Percentiles rank a stretch among this genome's conserved stretches.
Conservation (phyloP, 2,113 vertebrate species). For the Phyllostomus discolor region DNA sequence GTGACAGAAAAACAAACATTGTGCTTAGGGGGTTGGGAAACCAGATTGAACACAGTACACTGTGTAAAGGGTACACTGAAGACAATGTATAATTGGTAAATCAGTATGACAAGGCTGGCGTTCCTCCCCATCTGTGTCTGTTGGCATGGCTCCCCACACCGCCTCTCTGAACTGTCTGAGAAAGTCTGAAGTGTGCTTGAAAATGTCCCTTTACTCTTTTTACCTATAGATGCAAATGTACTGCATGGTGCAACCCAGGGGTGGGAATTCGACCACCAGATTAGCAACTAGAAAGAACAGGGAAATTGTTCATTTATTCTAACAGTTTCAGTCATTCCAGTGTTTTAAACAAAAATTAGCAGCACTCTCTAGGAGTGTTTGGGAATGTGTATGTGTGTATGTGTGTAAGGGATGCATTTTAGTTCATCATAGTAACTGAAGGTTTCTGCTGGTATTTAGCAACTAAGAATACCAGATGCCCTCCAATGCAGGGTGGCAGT, state of each 20-base stretch:
- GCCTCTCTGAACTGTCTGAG: not conserved
- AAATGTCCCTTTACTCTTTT: not conserved
- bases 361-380: not conserved
- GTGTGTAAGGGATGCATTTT: not conserved
- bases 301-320: not conserved
- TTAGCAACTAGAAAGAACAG: not conserved
- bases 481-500: not conserved
- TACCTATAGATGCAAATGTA: not conserved
- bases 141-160: conserved; percentile 37
- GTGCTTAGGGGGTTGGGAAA: conserved; percentile 56
- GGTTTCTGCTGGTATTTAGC: not conserved
- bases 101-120: conserved; percentile 53
- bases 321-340: not conserved
- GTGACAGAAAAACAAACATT: conserved; percentile 62
- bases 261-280: not conserved
- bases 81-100: conserved; percentile 64
- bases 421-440: not conserved
- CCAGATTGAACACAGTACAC: conserved; percentile 39
- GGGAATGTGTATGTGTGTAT: not conserved
- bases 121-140: conserved; percentile 56
- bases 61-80: conserved; percentile 39
- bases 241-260: not conserved
- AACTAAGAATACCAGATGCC: not conserved
- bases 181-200: not conserved
- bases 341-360: not conserved